Conservation (phyloP, 2,888 invertebrate genomes). For the Ctenicera cuprea region DNA sequence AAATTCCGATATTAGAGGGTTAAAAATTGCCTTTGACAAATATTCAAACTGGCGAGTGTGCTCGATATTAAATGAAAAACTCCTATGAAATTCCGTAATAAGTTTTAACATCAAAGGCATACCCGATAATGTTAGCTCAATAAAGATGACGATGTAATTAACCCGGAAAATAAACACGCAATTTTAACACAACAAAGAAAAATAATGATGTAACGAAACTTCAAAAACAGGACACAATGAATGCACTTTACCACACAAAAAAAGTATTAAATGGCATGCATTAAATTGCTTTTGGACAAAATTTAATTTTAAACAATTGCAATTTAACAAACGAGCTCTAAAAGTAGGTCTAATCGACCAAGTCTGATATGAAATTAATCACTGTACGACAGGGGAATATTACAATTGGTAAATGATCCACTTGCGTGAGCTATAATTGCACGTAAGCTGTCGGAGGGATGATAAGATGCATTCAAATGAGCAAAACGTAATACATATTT, state of each 20-base stretch:
- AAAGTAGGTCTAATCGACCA: constrained; percentile 35
- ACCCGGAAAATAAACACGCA: constrained; percentile 41
- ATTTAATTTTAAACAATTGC: no score
- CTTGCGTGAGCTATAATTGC: constrained; percentile 58
- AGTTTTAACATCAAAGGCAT: constrained; percentile 40
- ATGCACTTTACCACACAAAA: neutral
- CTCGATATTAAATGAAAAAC: constrained; percentile 29
- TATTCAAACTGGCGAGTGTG: constrained; percentile 2
- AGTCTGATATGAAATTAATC: constrained; percentile 47
- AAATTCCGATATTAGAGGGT: constrained; percentile 6
- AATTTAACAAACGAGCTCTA: neutral
- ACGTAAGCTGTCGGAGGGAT: constrained; percentile 29
- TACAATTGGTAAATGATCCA: constrained; percentile 63
- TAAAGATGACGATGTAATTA: constrained; percentile 42
- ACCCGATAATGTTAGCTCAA: constrained; percentile 27
- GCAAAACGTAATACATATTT: constrained; percentile 36
- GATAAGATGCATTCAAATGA: constrained; percentile 45
- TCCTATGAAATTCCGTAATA: constrained; percentile 35
- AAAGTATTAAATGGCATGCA: no score
- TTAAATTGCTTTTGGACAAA: no score
- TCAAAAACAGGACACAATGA: constrained; percentile 21
- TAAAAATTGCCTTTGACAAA: constrained; percentile 19
- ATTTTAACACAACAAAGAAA: constrained; percentile 36
- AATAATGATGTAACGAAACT: constrained; percentile 27
- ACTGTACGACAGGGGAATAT: constrained; percentile 59